These are phyloP conservation scores for Caenorhabditis sp. DNA, from an alignment of 2,888 invertebrate species.

Conservation along the genomic window DNA sequence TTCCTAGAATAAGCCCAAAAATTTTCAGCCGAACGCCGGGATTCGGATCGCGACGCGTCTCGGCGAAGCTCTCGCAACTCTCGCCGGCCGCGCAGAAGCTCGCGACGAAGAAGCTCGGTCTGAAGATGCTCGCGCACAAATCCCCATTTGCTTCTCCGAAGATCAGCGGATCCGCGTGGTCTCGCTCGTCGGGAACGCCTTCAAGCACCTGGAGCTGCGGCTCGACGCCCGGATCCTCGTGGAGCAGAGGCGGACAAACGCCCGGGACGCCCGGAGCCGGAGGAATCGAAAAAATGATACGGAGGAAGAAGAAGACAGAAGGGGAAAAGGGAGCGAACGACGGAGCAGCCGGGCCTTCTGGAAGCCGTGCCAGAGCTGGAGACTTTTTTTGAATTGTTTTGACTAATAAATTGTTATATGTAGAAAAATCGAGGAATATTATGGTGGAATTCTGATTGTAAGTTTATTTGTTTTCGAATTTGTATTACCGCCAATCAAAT, in stretches of 20 bases:
- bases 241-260: slow-evolving; percentile 46
- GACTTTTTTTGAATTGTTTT: slow-evolving; percentile 54
- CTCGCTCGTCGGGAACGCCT: slow-evolving; percentile 9
- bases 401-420: no score
- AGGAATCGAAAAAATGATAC: slow-evolving; percentile 56
- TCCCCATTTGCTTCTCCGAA: slow-evolving; percentile 48
- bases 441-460: no score
- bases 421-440: no score
- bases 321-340: not conserved
- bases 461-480: no score
- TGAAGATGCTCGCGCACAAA: slow-evolving; percentile 70
- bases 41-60: slow-evolving; percentile 65
- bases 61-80: slow-evolving; percentile 89
- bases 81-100: slow-evolving; percentile 94
- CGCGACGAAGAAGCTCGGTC: slow-evolving; percentile 85
- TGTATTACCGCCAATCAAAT: no score
- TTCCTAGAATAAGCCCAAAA: no score
- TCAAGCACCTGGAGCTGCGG: no score
- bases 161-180: slow-evolving; percentile 32
- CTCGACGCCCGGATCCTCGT: slow-evolving; percentile 53
- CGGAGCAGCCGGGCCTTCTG: not conserved
- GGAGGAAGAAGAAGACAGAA: slow-evolving; percentile 3
- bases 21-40: slow-evolving; percentile 64
- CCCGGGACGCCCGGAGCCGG: slow-evolving; percentile 44
- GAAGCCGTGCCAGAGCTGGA: slow-evolving; percentile 45